A percentile compares a stretch with the other conserved stretches of the same genome.
phyloP scores from a whole-genome alignment of 2,888 invertebrate species.

The Adineta ricciae region DNA sequence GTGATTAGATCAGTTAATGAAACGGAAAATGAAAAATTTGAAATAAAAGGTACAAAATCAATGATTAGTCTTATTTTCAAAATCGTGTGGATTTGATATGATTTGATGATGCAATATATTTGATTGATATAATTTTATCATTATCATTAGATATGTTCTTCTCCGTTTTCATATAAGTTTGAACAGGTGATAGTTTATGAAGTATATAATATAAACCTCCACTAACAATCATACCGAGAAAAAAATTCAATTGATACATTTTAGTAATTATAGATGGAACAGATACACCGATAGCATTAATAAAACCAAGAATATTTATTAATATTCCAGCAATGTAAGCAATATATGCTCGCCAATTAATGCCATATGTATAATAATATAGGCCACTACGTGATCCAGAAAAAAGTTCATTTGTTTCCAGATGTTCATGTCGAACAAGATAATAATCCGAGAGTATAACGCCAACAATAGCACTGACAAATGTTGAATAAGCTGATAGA shows the following conservation, averaged over 20 bases:
- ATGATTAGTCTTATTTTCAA: too few relatives aligned
- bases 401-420: neutral
- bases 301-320: neutral
- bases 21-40: too few relatives aligned
- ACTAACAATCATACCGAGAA: neutral
- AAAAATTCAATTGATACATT: constrained; percentile 12
- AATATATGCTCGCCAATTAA: constrained; percentile 5
- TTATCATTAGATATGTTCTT: neutral
- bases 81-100: too few relatives aligned
- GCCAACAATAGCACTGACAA: neutral
- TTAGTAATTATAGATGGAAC: neutral
- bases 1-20: too few relatives aligned
- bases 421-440: neutral
- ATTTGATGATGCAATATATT: too few relatives aligned
- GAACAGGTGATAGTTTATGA: neutral
- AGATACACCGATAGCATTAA: neutral
- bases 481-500: neutral
- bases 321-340: constrained; percentile 9
- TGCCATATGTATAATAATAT: neutral
- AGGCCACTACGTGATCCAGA: neutral
- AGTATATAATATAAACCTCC: neutral
- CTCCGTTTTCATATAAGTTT: neutral
- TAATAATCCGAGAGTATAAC: neutral
- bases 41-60: too few relatives aligned
- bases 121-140: too few relatives aligned